Evolutionary conservation across 2,888 invertebrate genomes (phyloP), one percentile per base, ranked within the genome.

Genomic region (Alitta virens): DNA sequence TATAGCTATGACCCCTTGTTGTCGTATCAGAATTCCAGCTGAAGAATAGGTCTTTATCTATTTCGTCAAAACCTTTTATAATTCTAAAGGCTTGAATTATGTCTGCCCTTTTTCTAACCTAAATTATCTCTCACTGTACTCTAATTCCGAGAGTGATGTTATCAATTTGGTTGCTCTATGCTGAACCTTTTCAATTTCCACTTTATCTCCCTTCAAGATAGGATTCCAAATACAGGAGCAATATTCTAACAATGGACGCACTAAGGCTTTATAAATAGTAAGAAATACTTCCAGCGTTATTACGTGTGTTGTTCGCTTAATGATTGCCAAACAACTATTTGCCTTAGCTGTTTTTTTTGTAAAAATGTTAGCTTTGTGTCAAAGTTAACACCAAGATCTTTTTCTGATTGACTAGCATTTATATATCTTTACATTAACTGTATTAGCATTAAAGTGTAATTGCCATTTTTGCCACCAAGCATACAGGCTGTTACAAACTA

Each of bases 161-260:
- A 57, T 23, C 53, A 63, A 27, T 38, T 26, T 60, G 9, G 60
- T 60, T 1, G 56, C 60, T 46, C 52, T 23, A 18, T 57, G 42
- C 50, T 60, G 60, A n/a, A 65, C 60, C 40, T 60, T 65, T 38
- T 61, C 60, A 1, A 57, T 16, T 9, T 26, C 33, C 18, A 53
- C 27, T 25, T 53, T 60, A 16, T 58, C 62, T 51, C 58, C 59
- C 12, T 55, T 59, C 23, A 38, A 50, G 42, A 33, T 50, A 1
- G 58, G 62, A 23, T 14, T 18, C 59, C 55, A 59, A 2, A 51
- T 51, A 42, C 33, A 46, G 23, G 5, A 51, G 1, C 27, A 50
- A 26, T 62, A 64, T 54, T 64, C 62, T 12, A 59, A n/a, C 16
- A 54, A 55, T 7, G 62, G 51, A 27, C 64, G 1, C 25, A 64